phyloP scores from a whole-genome alignment of 2,797 vertebrate genomes.

The Malacoraja senta region DNA sequence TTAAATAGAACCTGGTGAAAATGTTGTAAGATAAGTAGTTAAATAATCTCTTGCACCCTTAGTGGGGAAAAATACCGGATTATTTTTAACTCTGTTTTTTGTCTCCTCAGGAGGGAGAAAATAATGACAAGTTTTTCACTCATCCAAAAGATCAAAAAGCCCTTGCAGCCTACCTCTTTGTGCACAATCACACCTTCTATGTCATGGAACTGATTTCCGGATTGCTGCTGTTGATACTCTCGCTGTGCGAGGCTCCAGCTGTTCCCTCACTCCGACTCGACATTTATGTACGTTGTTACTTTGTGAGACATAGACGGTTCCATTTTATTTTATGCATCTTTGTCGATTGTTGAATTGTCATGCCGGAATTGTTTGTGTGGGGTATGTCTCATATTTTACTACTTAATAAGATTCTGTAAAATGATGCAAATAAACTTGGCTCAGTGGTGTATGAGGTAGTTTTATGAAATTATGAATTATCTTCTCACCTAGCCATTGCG shows the following conservation, averaged over 20 bases:
- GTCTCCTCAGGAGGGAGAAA: conserved; percentile 79
- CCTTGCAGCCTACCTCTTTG: conserved; percentile 88
- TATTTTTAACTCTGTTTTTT: conserved; percentile 14
- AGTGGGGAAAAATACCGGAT: neutral
- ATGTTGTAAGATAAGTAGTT: neutral
- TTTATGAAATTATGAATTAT: neutral
- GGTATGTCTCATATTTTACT: too few relatives aligned
- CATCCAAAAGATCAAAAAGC: conserved; percentile 85
- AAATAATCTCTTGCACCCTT: neutral
- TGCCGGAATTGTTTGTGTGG: neutral
- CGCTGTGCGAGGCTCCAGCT: conserved; percentile 86
- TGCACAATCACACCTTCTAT: conserved; percentile 92
- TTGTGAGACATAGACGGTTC: neutral
- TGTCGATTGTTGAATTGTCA: neutral
- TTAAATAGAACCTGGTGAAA: neutral
- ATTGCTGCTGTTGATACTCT: conserved; percentile 81
- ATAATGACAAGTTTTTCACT: conserved; percentile 96
- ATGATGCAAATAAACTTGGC: neutral
- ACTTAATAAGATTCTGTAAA: neutral
- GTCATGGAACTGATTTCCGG: conserved; percentile 88
- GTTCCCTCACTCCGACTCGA: conserved; percentile 86
- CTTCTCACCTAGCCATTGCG: neutral
- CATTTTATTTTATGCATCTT: neutral
- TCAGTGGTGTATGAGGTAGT: neutral
- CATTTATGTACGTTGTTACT: conserved; percentile 72